These are phyloP conservation scores for Archocentrus centrarchus DNA, from an alignment of 2,113 vertebrate species.

Conservation along the genomic window DNA sequence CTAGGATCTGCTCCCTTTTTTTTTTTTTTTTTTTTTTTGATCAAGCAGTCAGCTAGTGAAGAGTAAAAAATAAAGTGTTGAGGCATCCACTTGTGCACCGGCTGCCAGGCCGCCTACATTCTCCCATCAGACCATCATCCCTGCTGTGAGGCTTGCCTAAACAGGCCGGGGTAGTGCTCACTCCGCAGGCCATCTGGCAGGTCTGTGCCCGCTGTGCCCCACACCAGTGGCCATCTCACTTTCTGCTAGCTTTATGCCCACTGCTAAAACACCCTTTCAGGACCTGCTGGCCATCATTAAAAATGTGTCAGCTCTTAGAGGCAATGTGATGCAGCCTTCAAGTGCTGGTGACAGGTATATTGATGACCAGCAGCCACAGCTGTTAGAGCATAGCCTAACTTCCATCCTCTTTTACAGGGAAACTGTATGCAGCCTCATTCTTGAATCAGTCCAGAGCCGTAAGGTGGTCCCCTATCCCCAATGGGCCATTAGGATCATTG, in stretches of 20 bases:
- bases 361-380: background rate
- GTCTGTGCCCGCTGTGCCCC: background rate
- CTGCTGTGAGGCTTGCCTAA: slow-evolving; percentile 12
- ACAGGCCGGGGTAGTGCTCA: slow-evolving; percentile 1
- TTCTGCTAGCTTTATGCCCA: slow-evolving; percentile 7
- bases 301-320: slow-evolving; percentile 1
- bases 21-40: accelerated
- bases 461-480: background rate
- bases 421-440: background rate
- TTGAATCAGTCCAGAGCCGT: background rate
- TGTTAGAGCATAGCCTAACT: background rate
- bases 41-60: background rate
- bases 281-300: slow-evolving; percentile 8
- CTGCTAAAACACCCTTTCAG: background rate
- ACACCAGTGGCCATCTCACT: background rate
- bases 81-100: background rate
- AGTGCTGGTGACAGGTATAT: background rate
- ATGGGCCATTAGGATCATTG: background rate
- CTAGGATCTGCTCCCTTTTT: background rate
- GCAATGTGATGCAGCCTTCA: no score
- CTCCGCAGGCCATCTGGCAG: slow-evolving; percentile 8
- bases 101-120: background rate
- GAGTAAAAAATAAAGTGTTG: background rate
- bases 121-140: slow-evolving; percentile 11
- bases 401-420: background rate